A percentile compares a stretch with the other conserved stretches of the same genome.
Evolutionary conservation across 2,797 vertebrate genomes (phyloP).

Genomic region (Coregonus suidteri): DNA sequence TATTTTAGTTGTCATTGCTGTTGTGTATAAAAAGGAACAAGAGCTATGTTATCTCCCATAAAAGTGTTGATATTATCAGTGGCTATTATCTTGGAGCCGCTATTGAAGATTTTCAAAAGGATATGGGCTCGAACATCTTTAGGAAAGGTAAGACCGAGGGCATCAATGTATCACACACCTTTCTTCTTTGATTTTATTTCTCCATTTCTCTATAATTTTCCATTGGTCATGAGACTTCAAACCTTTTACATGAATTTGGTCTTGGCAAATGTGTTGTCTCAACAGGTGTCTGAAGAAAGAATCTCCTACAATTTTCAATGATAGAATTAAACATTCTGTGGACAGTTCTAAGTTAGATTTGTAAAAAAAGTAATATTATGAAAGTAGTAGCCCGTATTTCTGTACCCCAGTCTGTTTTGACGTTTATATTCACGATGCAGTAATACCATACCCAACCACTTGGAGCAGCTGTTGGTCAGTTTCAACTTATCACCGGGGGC

Average conservation of each 20-base stretch:
- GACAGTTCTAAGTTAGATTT: too few species aligned
- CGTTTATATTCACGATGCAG: not conserved
- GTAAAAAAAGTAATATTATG: not conserved
- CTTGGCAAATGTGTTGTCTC: not conserved
- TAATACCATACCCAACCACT: conserved; percentile 20
- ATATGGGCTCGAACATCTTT: conserved; percentile 38
- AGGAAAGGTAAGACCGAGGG: conserved; percentile 52
- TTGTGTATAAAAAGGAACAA: not conserved
- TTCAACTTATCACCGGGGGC: not conserved
- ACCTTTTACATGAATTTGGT: not conserved
- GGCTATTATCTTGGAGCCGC: conserved; percentile 29
- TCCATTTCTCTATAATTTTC: not conserved
- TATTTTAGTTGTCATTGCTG: not conserved
- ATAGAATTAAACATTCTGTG: too few species aligned
- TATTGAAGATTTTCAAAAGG: conserved; percentile 23
- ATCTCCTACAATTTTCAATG: too few species aligned
- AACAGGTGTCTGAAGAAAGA: not conserved
- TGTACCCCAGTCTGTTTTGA: not conserved
- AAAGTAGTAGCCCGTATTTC: not conserved
- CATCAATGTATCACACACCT: not conserved
- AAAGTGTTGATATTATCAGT: conserved; percentile 31
- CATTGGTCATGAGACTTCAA: not conserved
- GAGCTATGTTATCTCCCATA: conserved; percentile 17
- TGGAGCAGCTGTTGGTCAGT: conserved; percentile 35
- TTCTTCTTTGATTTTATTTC: too few species aligned